A percentile compares a stretch with the other conserved stretches of the same genome.
Conservation (phyloP, 2,888 invertebrate genomes). For the Dorcus parallelipipedus region DNA sequence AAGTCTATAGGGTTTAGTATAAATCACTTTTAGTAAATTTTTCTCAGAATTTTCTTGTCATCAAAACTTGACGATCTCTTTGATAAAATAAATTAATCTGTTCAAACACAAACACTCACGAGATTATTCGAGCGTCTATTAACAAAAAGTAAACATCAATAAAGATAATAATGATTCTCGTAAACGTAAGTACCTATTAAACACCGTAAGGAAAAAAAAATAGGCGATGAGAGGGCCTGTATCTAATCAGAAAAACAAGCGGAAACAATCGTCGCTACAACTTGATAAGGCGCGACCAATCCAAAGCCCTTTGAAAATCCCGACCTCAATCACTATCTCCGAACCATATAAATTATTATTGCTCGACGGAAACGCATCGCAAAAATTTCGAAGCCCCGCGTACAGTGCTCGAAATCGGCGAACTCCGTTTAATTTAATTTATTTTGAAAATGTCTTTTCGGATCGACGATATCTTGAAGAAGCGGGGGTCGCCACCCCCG, state of each 20-base stretch:
- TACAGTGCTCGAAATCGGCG: not conserved
- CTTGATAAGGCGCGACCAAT: slow-evolving; percentile 31
- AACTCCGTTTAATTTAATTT: not conserved
- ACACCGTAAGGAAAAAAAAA: slow-evolving; percentile 24
- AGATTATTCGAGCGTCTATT: not conserved
- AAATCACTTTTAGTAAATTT: too few relatives aligned
- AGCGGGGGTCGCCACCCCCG: slow-evolving; percentile 15
- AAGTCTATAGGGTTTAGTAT: too few relatives aligned
- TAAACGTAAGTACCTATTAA: not conserved
- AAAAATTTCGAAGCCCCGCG: slow-evolving; percentile 1
- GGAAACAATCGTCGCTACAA: slow-evolving; percentile 34
- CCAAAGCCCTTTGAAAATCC: slow-evolving; percentile 31
- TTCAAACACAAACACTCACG: too few relatives aligned
- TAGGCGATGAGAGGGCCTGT: slow-evolving; percentile 32
- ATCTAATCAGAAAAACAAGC: slow-evolving; percentile 28
- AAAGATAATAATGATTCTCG: not conserved
- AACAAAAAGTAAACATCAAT: not conserved
- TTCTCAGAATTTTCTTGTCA: too few relatives aligned
- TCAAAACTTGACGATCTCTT: too few relatives aligned
- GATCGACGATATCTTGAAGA: slow-evolving; percentile 39
- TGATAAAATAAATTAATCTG: too few relatives aligned
- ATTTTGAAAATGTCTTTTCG: slow-evolving; percentile 35
- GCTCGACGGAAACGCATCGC: slow-evolving; percentile 2
- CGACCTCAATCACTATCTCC: slow-evolving; percentile 33
- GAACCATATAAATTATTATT: slow-evolving; percentile 24